These are phyloP conservation scores for Anisognathus igniventris DNA, from an alignment of 2,797 vertebrate genomes.

Conservation along the genomic window DNA sequence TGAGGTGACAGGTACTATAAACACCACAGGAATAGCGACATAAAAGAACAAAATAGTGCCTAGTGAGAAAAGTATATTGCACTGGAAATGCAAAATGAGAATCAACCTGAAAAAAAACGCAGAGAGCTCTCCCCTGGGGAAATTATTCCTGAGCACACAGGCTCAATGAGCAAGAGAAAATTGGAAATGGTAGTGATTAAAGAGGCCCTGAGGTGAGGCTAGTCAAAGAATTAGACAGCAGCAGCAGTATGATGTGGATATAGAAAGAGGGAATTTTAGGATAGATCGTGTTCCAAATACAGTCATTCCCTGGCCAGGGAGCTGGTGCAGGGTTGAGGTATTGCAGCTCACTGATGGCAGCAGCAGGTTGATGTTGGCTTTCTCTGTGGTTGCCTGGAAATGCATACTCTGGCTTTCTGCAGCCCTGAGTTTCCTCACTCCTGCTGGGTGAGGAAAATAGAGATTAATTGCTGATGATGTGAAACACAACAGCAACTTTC, in stretches of 20 bases:
- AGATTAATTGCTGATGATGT: conserved; percentile 16
- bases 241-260: not conserved
- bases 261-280: not conserved
- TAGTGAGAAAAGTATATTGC: not conserved
- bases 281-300: not conserved
- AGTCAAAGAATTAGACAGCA: not conserved
- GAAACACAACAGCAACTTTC: conserved; percentile 6
- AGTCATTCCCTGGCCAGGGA: not conserved
- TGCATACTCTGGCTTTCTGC: not conserved
- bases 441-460: not conserved
- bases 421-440: not conserved
- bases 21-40: not conserved
- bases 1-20: conserved; percentile 18
- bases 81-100: conserved; percentile 33
- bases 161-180: not conserved
- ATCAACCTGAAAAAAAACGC: not conserved
- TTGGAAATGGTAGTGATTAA: conserved; percentile 12
- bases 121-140: not conserved
- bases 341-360: not conserved
- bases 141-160: not conserved
- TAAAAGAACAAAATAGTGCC: not conserved
- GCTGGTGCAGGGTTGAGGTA: not conserved
- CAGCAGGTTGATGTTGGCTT: not conserved
- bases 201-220: not conserved
- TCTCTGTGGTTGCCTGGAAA: not conserved